Percentiles rank a stretch among this genome's conserved stretches.
phyloP scores from a whole-genome alignment of 2,797 vertebrate species.

The Strix occidentalis region DNA sequence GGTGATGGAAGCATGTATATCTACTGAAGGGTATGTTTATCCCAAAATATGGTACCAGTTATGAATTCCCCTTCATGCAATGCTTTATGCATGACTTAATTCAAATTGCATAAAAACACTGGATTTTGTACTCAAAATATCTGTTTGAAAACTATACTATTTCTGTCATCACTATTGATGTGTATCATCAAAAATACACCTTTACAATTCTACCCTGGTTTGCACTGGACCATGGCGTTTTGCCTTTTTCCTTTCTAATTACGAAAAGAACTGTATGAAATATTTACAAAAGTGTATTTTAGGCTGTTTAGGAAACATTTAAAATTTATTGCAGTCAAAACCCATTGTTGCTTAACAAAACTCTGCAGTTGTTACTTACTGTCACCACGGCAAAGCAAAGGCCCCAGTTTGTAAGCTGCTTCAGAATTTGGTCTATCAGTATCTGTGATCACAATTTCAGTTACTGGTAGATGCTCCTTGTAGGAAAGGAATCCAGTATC shows the following conservation, averaged over 20 bases:
- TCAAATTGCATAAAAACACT: neutral
- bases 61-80: neutral
- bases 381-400: constrained; percentile 89
- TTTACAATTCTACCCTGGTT: neutral
- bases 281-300: neutral
- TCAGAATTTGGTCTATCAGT: constrained; percentile 83
- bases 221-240: accelerated
- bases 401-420: constrained; percentile 87
- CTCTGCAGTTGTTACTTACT: constrained; percentile 80
- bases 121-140: neutral
- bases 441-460: constrained; percentile 87
- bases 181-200: neutral
- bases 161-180: neutral
- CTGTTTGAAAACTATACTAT: neutral
- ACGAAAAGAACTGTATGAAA: neutral
- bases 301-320: neutral
- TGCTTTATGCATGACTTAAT: neutral
- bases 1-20: neutral
- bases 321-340: neutral
- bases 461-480: constrained; percentile 90
- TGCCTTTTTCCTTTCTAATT: neutral
- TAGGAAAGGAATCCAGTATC: constrained; percentile 89
- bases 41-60: neutral
- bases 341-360: neutral
- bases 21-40: neutral